Evolutionary conservation across 1,140 invertebrate species (phyloP).

Genomic region (Lasioglossum baleicum): DNA sequence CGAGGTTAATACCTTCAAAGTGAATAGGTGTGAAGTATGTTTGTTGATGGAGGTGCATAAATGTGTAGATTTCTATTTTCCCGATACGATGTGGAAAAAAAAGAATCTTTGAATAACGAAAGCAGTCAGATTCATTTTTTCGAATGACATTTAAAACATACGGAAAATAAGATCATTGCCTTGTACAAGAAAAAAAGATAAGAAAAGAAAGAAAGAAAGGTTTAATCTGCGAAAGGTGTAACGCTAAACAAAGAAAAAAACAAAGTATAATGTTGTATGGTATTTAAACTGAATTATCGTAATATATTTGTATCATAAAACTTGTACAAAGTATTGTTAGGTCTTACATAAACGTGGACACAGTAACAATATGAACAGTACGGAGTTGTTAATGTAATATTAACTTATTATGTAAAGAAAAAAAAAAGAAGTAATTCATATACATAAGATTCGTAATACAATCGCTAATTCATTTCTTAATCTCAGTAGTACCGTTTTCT

Average conservation of each 20-base stretch:
- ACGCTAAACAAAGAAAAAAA: constrained; percentile 32
- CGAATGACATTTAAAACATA: constrained; percentile 42
- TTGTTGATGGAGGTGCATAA: constrained; percentile 67
- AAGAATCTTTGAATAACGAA: constrained; percentile 31
- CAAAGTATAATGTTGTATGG: constrained; percentile 53
- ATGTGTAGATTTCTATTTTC: constrained; percentile 73
- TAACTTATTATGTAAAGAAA: constrained; percentile 60
- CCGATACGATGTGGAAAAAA: constrained; percentile 33
- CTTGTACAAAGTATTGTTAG: constrained; percentile 79
- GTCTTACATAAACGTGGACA: constrained; percentile 74
- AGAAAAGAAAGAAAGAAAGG: constrained; percentile 7
- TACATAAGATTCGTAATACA: constrained; percentile 43
- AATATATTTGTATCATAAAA: constrained; percentile 79
- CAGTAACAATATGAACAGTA: constrained; percentile 64
- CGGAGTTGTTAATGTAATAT: constrained; percentile 66
- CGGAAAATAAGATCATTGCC: constrained; percentile 46
- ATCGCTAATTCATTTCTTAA: constrained; percentile 52
- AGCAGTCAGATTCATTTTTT: constrained; percentile 52
- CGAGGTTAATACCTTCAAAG: constrained; percentile 80
- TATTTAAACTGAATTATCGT: constrained; percentile 74
- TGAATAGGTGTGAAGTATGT: constrained; percentile 68
- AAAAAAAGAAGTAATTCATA: constrained; percentile 42
- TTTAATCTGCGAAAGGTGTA: constrained; percentile 42
- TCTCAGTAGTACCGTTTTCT: constrained; percentile 27
- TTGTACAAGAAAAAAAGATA: constrained; percentile 42